A percentile compares a stretch with the other conserved stretches of the same genome.
These are phyloP conservation scores for Gymnocephalus cernua DNA, from an alignment of 2,113 vertebrate genomes.

Conservation along the genomic window DNA sequence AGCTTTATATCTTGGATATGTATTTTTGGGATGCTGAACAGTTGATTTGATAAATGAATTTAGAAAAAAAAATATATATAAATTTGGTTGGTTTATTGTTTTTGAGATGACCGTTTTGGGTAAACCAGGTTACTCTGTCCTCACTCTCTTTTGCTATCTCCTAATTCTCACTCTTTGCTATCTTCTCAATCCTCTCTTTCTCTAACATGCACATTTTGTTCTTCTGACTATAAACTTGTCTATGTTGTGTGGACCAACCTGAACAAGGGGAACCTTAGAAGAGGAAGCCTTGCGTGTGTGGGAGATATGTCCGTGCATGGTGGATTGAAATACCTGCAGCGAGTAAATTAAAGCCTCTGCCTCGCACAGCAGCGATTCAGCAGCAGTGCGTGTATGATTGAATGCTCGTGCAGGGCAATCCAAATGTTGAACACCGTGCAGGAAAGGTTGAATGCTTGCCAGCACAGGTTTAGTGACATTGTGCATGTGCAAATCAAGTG, in stretches of 20 bases:
- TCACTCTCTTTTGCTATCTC: neutral
- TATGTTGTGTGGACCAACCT: conserved; percentile 19
- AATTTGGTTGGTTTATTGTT: neutral
- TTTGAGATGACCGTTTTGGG: neutral
- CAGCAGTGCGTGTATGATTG: conserved; percentile 29
- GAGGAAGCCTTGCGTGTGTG: conserved; percentile 16
- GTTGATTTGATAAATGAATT: neutral
- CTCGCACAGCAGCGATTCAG: conserved; percentile 19
- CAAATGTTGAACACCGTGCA: neutral
- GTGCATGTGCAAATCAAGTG: conserved; percentile 4
- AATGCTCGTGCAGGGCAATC: conserved; percentile 17
- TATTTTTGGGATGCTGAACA: neutral
- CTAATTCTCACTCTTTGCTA: conserved; percentile 5
- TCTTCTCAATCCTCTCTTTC: conserved; percentile 18
- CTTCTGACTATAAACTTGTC: conserved; percentile 20
- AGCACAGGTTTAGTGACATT: conserved; percentile 10
- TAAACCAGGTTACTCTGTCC: neutral
- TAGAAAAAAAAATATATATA: neutral
- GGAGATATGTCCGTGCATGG: conserved; percentile 27
- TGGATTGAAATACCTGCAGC: conserved; percentile 43
- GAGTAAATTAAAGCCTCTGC: conserved; percentile 42
- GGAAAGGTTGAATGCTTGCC: conserved; percentile 17
- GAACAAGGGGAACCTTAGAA: conserved; percentile 5
- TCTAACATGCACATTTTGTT: conserved; percentile 43
- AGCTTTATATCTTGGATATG: neutral